phyloP scores from a whole-genome alignment of 2,797 vertebrate species.

The Taeniopygia guttata region DNA sequence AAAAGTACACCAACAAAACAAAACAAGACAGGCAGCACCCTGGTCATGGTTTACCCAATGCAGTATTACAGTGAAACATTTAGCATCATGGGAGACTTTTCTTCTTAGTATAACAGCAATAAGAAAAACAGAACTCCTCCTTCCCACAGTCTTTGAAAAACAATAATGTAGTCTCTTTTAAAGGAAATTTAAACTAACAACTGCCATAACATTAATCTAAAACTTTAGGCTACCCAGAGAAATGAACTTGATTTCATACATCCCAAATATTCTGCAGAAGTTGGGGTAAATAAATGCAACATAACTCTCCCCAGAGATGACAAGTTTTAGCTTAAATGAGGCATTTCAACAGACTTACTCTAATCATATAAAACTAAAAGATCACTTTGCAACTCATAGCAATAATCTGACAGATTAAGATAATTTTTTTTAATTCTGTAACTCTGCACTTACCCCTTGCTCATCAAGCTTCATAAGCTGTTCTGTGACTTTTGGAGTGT shows the following conservation, averaged over 20 bases:
- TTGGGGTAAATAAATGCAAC: neutral
- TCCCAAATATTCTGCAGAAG: neutral
- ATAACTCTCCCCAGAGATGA: neutral
- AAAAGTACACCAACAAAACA: too few relatives aligned
- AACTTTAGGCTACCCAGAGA: neutral
- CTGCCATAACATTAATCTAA: neutral
- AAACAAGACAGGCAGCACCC: neutral
- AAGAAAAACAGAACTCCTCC: neutral
- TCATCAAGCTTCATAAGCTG: conserved; percentile 98
- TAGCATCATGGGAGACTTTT: neutral
- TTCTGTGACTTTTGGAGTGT: conserved; percentile 95
- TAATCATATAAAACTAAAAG: neutral
- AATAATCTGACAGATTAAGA: neutral
- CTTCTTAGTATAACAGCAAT: neutral
- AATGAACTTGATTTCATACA: neutral
- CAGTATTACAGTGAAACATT: neutral
- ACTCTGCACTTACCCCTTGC: conserved; percentile 84
- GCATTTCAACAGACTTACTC: neutral
- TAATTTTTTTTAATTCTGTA: neutral
- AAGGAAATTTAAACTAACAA: neutral
- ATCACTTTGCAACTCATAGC: neutral
- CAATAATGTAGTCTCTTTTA: neutral
- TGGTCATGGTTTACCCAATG: neutral
- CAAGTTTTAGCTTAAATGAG: neutral
- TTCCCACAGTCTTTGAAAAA: neutral